Percentiles rank a stretch among this genome's conserved stretches.
These are phyloP conservation scores for Ormyrus labotus DNA, from an alignment of 2,888 invertebrate species.

Conservation along the genomic window DNA sequence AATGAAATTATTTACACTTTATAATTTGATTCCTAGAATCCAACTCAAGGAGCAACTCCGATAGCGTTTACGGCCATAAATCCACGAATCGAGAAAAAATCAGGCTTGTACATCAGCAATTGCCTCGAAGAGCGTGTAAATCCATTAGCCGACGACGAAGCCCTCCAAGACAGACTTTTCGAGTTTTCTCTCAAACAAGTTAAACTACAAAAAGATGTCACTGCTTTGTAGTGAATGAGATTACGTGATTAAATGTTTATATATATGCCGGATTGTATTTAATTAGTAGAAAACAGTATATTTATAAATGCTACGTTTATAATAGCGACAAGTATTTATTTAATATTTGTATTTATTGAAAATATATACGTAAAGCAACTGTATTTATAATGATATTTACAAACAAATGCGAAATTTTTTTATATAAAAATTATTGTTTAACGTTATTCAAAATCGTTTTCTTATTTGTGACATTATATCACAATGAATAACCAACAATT, in stretches of 20 bases:
- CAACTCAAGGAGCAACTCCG: constrained; percentile 87
- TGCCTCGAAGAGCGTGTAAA: constrained; percentile 80
- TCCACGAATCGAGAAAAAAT: constrained; percentile 83
- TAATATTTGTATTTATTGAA: background rate
- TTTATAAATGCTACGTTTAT: background rate
- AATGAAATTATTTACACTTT: background rate
- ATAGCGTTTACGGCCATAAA: constrained; percentile 87
- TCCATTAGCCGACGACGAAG: constrained; percentile 78
- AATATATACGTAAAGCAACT: background rate
- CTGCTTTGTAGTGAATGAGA: constrained; percentile 4
- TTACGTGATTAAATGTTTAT: background rate
- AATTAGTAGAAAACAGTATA: too few species aligned
- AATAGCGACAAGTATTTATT: constrained; percentile 1
- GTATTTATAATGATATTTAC: background rate
- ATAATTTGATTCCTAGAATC: constrained; percentile 77
- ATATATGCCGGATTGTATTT: too few species aligned
- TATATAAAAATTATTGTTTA: background rate
- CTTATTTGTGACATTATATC: too few species aligned
- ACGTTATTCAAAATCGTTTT: background rate
- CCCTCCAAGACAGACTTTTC: constrained; percentile 83
- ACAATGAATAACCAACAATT: too few species aligned
- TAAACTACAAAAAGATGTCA: constrained; percentile 55
- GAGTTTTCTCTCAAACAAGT: constrained; percentile 78
- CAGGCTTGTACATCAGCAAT: constrained; percentile 90
- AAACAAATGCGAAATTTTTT: background rate